phyloP scores from a whole-genome alignment of 2,888 invertebrate species.

The Arge pagana region DNA sequence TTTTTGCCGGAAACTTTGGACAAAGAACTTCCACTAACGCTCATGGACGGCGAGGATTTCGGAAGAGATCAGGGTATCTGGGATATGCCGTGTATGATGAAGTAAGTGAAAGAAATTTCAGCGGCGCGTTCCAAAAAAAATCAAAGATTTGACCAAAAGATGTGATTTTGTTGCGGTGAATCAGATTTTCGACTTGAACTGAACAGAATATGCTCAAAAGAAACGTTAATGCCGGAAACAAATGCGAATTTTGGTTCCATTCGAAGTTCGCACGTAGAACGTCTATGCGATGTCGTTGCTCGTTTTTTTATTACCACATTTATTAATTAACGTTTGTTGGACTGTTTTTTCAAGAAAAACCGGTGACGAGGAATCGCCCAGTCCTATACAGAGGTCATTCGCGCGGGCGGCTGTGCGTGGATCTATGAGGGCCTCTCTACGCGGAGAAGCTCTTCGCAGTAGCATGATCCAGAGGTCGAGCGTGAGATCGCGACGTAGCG shows the following conservation, averaged over 20 bases:
- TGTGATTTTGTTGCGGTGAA: too few species aligned
- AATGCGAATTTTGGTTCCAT: not conserved
- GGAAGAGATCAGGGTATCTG: conserved; percentile 79
- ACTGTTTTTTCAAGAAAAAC: conserved; percentile 47
- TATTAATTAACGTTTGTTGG: not conserved
- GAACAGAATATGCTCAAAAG: too few species aligned
- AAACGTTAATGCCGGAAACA: too few species aligned
- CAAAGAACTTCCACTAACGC: conserved; percentile 82
- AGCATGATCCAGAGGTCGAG: conserved; percentile 62
- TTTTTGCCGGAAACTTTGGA: conserved; percentile 86
- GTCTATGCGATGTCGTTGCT: not conserved
- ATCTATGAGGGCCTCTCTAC: conserved; percentile 66
- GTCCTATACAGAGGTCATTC: conserved; percentile 42
- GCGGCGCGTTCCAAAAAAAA: not conserved
- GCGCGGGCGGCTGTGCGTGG: conserved; percentile 56
- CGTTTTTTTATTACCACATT: not conserved
- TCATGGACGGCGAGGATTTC: conserved; percentile 85
- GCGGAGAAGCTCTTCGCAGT: conserved; percentile 69
- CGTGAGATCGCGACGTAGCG: conserved; percentile 57
- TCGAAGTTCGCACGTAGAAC: not conserved
- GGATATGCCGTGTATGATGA: conserved; percentile 78
- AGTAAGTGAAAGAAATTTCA: conserved; percentile 59
- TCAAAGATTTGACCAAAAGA: too few species aligned
- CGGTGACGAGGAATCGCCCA: conserved; percentile 50
- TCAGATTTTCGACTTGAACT: too few species aligned